Conservation (phyloP, 1,140 invertebrate species). For the Trinorchestia longiramus region DNA sequence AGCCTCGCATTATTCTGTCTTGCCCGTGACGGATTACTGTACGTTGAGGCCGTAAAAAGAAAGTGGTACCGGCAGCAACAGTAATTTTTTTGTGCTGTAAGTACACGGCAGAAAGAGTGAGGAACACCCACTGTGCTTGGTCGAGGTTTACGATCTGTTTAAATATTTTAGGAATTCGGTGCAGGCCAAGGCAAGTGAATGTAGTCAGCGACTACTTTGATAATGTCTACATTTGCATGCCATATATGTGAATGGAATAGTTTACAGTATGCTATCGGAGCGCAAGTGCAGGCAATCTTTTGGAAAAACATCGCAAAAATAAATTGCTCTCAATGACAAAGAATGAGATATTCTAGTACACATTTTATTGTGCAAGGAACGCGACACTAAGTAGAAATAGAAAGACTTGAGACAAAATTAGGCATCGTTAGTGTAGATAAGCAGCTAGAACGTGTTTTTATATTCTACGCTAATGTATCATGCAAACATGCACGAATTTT, state of each 20-base stretch:
- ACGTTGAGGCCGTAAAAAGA: neutral
- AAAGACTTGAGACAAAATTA: too few species aligned
- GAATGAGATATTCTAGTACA: too few species aligned
- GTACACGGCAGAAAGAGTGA: neutral
- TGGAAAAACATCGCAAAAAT: too few species aligned
- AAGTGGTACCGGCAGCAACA: neutral
- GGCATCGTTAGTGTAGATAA: too few species aligned
- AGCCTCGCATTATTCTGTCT: slow-evolving; percentile 40
- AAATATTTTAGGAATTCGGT: neutral
- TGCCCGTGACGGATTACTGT: slow-evolving; percentile 33
- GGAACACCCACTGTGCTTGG: neutral
- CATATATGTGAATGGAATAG: neutral
- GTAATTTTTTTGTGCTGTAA: neutral
- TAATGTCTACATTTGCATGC: neutral
- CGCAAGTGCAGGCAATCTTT: too few species aligned
- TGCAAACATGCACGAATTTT: too few species aligned
- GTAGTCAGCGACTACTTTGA: neutral
- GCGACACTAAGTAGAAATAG: too few species aligned
- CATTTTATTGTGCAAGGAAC: too few species aligned
- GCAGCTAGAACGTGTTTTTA: too few species aligned
- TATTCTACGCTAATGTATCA: too few species aligned
- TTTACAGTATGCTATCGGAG: too few species aligned
- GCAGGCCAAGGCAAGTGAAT: neutral
- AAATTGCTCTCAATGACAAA: too few species aligned
- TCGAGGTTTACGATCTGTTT: neutral